Evolutionary conservation across 2,888 invertebrate genomes (phyloP), one percentile per base, ranked within the genome.

Genomic region (Hyalella azteca): DNA sequence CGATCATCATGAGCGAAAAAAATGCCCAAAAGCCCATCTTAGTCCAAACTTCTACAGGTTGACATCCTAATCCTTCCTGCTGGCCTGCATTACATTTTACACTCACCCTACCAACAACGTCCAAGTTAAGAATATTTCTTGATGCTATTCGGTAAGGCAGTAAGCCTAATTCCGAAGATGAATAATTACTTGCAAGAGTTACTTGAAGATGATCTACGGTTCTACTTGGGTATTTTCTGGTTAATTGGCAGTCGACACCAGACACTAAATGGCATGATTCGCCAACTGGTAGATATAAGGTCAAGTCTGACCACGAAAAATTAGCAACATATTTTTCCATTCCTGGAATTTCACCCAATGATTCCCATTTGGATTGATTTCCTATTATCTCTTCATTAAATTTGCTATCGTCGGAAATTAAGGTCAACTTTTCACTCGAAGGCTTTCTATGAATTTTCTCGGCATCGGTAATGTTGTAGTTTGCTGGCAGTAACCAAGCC

Each of bases 1-100:
- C 81, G 9, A 78, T n/a, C 41, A 66, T 78, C 41, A 81, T 26
- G 32, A 81, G 48, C n/a, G 75, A 22, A 13, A 79, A 40, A 45
- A 78, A 81, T 3, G 78, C 36, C 78, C 78, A 81, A 36, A 81
- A 81, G 26, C 45, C 45, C 15, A 49, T 15, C 26, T 45, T 79
- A 5, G 39, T 32, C 79, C 79, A 79, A 13, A 79, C 75, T 75
- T 41, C 29, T 4, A 29, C n/a, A 5, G n/a, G 32, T n/a, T 75
- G n/a, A 29, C 75, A 75, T 26, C n/a, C 75, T 13, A 5, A 19
- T 7, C 75, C 75, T 39, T 29, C 40, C 22, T n/a, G n/a, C 5
- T 22, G 32, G 9, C 75, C 75, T 4, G 29, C 45, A 29, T 32
- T 45, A 26, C 75, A 75, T 15, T 75, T 22, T 22, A 75, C 40